Evolutionary conservation across 2,113 vertebrate species (phyloP).

Genomic region (Pterocles orientalis): DNA sequence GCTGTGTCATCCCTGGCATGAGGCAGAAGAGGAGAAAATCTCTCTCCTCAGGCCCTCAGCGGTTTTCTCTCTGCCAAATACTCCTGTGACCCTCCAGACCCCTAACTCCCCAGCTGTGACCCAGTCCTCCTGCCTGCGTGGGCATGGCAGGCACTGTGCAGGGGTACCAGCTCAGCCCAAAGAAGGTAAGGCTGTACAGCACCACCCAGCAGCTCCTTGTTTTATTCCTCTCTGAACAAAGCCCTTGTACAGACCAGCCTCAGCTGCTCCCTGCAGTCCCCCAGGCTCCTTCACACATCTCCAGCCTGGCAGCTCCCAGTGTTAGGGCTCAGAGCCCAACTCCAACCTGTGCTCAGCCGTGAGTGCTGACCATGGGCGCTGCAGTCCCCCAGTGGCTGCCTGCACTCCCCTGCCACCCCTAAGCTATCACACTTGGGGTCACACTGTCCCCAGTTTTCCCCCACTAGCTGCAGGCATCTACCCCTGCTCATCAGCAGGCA

Average conservation of each 20-base stretch:
- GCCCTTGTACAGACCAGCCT: neutral
- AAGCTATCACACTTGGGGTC: rapidly evolving
- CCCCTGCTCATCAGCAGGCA: neutral
- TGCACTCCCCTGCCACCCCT: neutral
- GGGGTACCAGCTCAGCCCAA: neutral
- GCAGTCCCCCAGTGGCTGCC: neutral
- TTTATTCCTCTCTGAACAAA: neutral
- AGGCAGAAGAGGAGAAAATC: neutral
- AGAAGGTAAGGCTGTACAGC: neutral
- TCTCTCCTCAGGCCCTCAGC: neutral
- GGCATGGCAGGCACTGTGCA: neutral
- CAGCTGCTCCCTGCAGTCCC: neutral
- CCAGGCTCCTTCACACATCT: neutral
- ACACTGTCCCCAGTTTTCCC: neutral
- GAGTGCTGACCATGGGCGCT: neutral
- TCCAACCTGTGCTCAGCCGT: neutral
- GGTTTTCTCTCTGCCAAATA: neutral
- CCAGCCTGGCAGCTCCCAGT: neutral
- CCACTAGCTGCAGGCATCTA: rapidly evolving
- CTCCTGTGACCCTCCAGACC: neutral
- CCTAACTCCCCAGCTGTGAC: neutral
- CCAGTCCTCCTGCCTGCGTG: neutral
- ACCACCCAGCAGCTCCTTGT: neutral
- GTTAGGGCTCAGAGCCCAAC: neutral
- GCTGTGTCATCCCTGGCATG: rapidly evolving